Evolutionary conservation across 2,888 invertebrate genomes (phyloP).

Genomic region (Spisula solida): DNA sequence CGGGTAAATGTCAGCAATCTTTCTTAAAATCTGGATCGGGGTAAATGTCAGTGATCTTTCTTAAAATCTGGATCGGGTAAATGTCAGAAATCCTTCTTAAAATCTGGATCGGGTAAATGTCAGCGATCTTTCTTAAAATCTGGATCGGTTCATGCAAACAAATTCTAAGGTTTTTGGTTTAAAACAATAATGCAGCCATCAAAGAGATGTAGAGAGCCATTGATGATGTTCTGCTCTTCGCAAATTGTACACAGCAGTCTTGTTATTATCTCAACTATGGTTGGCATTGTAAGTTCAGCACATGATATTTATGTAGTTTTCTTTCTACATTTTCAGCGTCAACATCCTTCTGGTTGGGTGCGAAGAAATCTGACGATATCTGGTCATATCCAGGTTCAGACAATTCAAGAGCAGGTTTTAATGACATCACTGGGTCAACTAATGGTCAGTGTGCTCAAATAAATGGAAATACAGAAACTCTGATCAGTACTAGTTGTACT

Average conservation of each 20-base stretch:
- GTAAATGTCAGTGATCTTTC: slow-evolving; percentile 45
- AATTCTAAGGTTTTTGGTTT: no score
- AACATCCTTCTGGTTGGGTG: slow-evolving; percentile 34
- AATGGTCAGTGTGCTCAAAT: slow-evolving; percentile 71
- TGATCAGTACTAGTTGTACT: slow-evolving; percentile 65
- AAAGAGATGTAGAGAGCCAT: no score
- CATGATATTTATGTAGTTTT: not conserved
- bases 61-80: slow-evolving; percentile 56
- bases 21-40: no score
- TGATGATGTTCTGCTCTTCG: not conserved
- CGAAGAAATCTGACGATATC: slow-evolving; percentile 45
- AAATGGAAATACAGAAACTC: slow-evolving; percentile 44
- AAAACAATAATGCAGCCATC: no score
- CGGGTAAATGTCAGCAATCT: slow-evolving; percentile 40
- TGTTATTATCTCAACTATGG: not conserved
- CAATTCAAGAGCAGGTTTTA: slow-evolving; percentile 64
- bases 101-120: slow-evolving; percentile 16
- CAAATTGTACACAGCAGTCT: not conserved
- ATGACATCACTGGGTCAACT: slow-evolving; percentile 50
- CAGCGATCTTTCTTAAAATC: slow-evolving; percentile 42
- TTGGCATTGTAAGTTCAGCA: not conserved
- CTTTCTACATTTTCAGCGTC: slow-evolving; percentile 22
- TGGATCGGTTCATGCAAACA: no score
- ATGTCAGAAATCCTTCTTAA: not conserved
- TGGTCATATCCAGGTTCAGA: slow-evolving; percentile 55